Evolutionary conservation across 1,140 invertebrate species (phyloP), one percentile per base, ranked within the genome.

Genomic region (Drosophila melanica): DNA sequence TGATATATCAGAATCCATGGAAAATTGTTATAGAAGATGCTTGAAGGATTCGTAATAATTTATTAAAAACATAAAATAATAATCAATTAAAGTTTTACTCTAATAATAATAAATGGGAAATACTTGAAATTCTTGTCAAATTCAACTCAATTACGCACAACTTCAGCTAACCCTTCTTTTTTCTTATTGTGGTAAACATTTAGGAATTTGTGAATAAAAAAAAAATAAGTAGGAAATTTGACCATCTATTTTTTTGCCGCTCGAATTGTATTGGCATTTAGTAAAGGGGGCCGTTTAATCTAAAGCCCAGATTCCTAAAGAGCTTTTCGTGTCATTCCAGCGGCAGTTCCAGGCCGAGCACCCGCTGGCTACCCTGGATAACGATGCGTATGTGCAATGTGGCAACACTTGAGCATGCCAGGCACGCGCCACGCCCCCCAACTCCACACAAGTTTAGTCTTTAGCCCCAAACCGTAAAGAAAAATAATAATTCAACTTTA

Each of bases 401-500:
- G 82, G 82, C 79, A 87, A 87, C 84, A 89, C 84, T 87, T 87
- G 72, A 70, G 84, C 65, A 87, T 87, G 77, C 82, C 53, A 50
- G 51, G 84, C 82, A 87, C 82, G 82, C 76, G 71, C 65, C 81
- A 79, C 64, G 77, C 76, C 75, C 67, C 9, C 50, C 44, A 33
- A 14, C n/a, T 27, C 18, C 23, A 30, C 16, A 55, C 37, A 45
- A 59, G 44, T 37, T 58, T 67, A 81, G 81, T 35, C 8, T 9
- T n/a, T n/a, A n/a, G 37, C 27, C 9, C 42, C 53, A 33, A 14
- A n/a, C 37, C 27, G 23, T 81, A 89, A 87, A 87, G 84, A 87
- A 87, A 87, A 87, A 87, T 87, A 87, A 87, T 87, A 87, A 87
- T 87, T 87, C 82, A 87, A 87, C 82, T 87, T 87, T 87, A 87